These are phyloP conservation scores for Calameuta filiformis DNA, from an alignment of 2,888 invertebrate species.

Conservation along the genomic window DNA sequence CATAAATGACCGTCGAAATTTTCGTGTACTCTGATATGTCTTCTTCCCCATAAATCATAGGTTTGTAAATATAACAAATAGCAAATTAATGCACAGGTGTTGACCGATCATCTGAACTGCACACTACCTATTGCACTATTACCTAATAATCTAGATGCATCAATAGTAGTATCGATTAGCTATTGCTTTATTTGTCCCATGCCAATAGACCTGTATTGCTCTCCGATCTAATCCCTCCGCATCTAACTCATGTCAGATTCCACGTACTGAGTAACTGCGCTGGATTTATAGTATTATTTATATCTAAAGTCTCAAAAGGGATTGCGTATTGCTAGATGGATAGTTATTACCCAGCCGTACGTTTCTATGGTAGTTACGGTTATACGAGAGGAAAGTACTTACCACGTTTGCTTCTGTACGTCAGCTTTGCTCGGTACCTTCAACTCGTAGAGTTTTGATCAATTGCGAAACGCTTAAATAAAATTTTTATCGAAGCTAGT, in stretches of 20 bases:
- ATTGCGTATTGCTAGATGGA: neutral
- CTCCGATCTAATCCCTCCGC: neutral
- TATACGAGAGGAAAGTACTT: neutral
- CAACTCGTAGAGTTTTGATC: neutral
- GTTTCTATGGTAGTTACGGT: neutral
- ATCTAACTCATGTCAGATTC: neutral
- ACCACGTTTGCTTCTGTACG: neutral
- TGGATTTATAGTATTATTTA: neutral
- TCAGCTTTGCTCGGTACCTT: neutral
- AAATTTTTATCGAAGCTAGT: neutral
- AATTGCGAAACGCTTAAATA: neutral
- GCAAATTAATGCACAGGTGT: neutral
- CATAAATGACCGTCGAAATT: neutral
- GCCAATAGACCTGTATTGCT: neutral
- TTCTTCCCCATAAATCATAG: neutral
- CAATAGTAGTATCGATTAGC: neutral
- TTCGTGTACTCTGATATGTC: neutral
- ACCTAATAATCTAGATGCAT: neutral
- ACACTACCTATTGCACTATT: neutral
- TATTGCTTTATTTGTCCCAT: neutral
- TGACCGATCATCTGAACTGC: neutral
- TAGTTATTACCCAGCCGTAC: neutral
- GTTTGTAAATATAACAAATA: neutral
- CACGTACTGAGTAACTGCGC: neutral
- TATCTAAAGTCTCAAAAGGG: neutral